Percentiles rank a stretch among this genome's conserved stretches.
Evolutionary conservation across 2,888 invertebrate species (phyloP).

Genomic region (Hydropsyche betteni): DNA sequence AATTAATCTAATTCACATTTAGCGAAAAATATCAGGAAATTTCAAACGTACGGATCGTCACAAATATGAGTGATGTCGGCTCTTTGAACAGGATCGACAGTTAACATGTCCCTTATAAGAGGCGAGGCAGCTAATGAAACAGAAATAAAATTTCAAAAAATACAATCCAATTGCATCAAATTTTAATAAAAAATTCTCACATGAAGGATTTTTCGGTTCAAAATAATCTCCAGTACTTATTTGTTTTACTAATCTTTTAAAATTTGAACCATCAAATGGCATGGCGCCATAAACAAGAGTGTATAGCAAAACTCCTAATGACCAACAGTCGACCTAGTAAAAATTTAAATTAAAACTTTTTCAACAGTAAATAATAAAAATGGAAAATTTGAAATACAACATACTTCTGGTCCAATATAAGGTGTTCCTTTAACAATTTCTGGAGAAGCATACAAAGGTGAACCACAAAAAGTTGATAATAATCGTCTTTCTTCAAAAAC

Average conservation of each 20-base stretch:
- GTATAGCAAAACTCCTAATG: conserved; percentile 94
- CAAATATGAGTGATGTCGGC: conserved; percentile 95
- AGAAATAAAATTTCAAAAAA: conserved; percentile 28
- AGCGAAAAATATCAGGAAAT: background rate
- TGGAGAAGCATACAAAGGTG: conserved; percentile 95
- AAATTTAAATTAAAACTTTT: conserved; percentile 16
- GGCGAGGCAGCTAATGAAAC: conserved; percentile 84
- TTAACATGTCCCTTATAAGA: conserved; percentile 92
- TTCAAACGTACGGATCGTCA: conserved; percentile 77
- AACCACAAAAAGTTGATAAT: conserved; percentile 93
- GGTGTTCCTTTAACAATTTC: conserved; percentile 98
- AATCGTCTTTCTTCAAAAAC: conserved; percentile 90
- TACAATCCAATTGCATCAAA: background rate
- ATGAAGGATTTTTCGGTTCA: conserved; percentile 93
- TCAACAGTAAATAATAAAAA: background rate
- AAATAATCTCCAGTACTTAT: conserved; percentile 98
- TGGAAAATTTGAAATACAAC: background rate
- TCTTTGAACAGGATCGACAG: conserved; percentile 87
- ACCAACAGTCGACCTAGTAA: conserved; percentile 81
- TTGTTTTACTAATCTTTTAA: conserved; percentile 94
- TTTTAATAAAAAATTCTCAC: conserved; percentile 64
- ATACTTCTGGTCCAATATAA: conserved; percentile 95
- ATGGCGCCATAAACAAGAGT: conserved; percentile 99
- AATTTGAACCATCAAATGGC: conserved; percentile 99
- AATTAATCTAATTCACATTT: background rate